Evolutionary conservation across 2,888 invertebrate species (phyloP).

Genomic region (Cephus pygmeus): DNA sequence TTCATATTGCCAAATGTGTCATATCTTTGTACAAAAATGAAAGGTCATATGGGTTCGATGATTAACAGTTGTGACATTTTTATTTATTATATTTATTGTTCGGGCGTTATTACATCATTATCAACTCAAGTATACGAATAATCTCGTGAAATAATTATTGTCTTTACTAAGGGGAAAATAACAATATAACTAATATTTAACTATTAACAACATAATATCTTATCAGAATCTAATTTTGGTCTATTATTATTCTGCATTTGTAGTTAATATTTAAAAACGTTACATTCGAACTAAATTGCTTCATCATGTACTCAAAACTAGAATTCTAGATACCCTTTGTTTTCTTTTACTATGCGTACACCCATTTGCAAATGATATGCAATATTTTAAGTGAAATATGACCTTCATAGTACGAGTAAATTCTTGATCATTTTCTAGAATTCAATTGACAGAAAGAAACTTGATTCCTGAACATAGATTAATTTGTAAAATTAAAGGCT

Average conservation of each 20-base stretch:
- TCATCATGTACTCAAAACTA: too few relatives aligned
- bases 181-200: not conserved
- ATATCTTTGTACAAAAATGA: not conserved
- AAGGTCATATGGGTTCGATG: not conserved
- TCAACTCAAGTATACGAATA: not conserved
- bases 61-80: not conserved
- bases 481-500: not conserved
- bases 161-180: not conserved
- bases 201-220: not conserved
- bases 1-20: not conserved
- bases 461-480: not conserved
- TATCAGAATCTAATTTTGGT: conserved; percentile 9
- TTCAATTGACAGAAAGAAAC: not conserved
- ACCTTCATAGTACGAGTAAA: not conserved
- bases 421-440: not conserved
- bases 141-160: not conserved
- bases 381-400: not conserved
- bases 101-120: not conserved
- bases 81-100: not conserved
- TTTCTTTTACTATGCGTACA: not conserved
- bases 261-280: not conserved
- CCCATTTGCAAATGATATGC: not conserved
- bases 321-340: too few relatives aligned
- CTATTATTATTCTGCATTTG: conserved; percentile 28
- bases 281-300: not conserved